Base-by-base conservation (phyloP, 2,888 invertebrate species). In the Endotricha flammealis region DNA sequence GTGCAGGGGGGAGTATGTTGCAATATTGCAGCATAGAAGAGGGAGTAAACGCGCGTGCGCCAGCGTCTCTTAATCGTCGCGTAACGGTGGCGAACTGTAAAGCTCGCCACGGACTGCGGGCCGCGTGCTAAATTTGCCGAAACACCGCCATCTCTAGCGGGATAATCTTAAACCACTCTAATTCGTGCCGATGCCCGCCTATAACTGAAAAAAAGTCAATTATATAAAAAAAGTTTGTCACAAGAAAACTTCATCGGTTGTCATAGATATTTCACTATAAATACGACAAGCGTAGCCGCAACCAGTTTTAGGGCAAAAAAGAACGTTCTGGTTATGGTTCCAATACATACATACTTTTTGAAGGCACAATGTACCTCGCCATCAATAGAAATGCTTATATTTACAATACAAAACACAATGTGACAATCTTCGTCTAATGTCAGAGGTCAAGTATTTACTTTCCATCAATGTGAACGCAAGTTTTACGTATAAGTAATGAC, bases 81-180 rank as follows among this genome's bases (percentile, higher is more conserved):
- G 79, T 86, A 83, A 83, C 86, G 83, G 85, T 81, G 74, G 83
- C 73, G 57, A 82, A 83, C 85, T 81, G 85, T 85, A 85, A 80
- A 82, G 76, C 73, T 54, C 74, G 79, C 79, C 71, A 80, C 80
- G 81, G 78, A 69, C 67, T 66, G 73, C 76, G 72, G 68, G 61
- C 71, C 69, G 72, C 79, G 83, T 83, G 83, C 85, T 83, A 82
- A 85, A 83, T 83, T 83, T 85, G 82, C 77, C 83, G 82, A 86
- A 86, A 85, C 83, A 81, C 68, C 63, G 65, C 66, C 69, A 68
- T 73, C 69, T 72, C 65, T 79, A 81, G 78, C 81, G 79, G 78
- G 79, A 82, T 75, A 74, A 67, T 71, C 64, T 76, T 68, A 71
- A 80, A 76, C 74, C 69, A 71, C 64, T 71, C 63, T 64, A 69